Percentiles rank a stretch among this genome's conserved stretches.
phyloP scores from a whole-genome alignment of 2,888 invertebrate species.

The Andrena minutula region DNA sequence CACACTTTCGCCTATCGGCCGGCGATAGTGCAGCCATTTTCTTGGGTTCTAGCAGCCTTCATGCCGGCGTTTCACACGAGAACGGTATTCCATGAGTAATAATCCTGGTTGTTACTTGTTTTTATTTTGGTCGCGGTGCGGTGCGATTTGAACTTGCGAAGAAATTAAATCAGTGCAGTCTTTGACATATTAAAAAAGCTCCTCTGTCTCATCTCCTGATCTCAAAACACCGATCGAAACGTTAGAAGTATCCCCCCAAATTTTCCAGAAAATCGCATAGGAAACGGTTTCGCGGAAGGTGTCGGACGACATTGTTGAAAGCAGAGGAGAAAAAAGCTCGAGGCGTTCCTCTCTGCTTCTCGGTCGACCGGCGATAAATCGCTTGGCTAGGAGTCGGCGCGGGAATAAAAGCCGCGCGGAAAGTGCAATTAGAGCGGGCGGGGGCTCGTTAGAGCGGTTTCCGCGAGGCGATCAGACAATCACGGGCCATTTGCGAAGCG shows the following conservation, averaged over 20 bases:
- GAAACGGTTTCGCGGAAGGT: too few relatives aligned
- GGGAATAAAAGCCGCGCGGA: background rate
- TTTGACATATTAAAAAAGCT: too few relatives aligned
- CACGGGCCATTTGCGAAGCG: conserved; percentile 58
- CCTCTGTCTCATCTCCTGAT: too few relatives aligned
- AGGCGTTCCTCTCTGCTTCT: too few relatives aligned
- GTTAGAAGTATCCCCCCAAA: too few relatives aligned
- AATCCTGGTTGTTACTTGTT: background rate
- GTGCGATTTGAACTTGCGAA: too few relatives aligned
- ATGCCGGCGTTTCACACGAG: background rate
- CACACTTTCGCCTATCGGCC: conserved; percentile 11
- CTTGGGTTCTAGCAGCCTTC: conserved; percentile 1
- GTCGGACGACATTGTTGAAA: too few relatives aligned
- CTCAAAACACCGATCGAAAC: too few relatives aligned
- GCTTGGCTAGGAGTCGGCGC: background rate
- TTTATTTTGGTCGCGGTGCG: background rate
- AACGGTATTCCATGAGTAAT: background rate
- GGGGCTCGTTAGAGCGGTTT: conserved; percentile 24
- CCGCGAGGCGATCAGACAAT: conserved; percentile 60
- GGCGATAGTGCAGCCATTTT: background rate
- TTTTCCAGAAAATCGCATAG: too few relatives aligned
- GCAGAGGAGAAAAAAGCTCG: too few relatives aligned
- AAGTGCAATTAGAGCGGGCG: conserved; percentile 6
- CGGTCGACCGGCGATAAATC: background rate
- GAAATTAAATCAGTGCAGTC: too few relatives aligned